These are phyloP conservation scores for Sylvia atricapilla DNA, from an alignment of 2,113 vertebrate genomes.

Conservation along the genomic window DNA sequence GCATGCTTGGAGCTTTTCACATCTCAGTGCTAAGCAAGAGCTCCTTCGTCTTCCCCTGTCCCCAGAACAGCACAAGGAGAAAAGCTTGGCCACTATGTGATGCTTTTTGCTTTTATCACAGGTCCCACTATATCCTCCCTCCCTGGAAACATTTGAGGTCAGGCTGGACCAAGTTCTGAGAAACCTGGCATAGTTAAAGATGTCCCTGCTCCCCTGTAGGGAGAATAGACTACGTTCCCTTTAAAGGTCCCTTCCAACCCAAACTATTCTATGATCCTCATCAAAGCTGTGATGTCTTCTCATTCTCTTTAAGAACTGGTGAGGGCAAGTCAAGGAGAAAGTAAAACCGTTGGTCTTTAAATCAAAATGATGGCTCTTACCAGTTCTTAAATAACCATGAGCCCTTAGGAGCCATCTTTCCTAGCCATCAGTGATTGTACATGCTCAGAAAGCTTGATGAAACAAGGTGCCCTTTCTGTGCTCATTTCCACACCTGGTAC, in stretches of 20 bases:
- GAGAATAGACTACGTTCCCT: not conserved
- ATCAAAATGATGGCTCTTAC: not conserved
- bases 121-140: not conserved
- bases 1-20: not conserved
- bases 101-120: not conserved
- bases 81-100: not conserved
- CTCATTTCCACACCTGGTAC: not conserved
- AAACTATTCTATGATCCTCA: not conserved
- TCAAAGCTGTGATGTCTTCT: not conserved
- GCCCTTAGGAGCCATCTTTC: not conserved
- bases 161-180: not conserved
- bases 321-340: not conserved
- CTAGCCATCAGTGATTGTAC: fast-evolving
- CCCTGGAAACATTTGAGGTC: not conserved
- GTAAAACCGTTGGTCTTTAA: not conserved
- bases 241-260: not conserved
- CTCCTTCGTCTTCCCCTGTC: not conserved
- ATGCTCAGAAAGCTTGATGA: not conserved
- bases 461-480: not conserved
- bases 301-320: not conserved
- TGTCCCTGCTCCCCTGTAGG: not conserved
- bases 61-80: not conserved
- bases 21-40: not conserved
- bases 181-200: not conserved
- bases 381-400: not conserved